Conservation (phyloP, 2,113 vertebrate species). For the Elgaria multicarinata region DNA sequence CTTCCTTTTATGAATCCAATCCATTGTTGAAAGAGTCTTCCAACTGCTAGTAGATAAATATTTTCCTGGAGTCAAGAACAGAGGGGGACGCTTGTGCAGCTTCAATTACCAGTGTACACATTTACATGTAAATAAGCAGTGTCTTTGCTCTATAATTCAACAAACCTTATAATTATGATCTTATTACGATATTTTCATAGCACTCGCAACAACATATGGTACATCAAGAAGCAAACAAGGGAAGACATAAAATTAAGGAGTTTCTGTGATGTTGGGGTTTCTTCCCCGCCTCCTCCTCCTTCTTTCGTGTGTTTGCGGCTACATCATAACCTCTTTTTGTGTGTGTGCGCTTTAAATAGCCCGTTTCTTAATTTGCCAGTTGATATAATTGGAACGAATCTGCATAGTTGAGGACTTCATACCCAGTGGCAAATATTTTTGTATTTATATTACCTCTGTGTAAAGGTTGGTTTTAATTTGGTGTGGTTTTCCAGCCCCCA, state of each 20-base stretch:
- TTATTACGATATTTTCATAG: conserved; percentile 70
- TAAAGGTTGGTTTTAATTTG: background rate
- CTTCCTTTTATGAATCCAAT: conserved; percentile 44
- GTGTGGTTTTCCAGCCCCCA: background rate
- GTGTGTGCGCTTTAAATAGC: conserved; percentile 73
- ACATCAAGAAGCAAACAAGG: conserved; percentile 68
- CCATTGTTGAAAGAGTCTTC: conserved; percentile 44
- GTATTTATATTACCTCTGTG: conserved; percentile 14
- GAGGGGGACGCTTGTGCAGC: conserved; percentile 55
- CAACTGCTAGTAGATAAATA: conserved; percentile 67
- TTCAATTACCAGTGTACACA: conserved; percentile 63
- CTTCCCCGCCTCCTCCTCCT: background rate
- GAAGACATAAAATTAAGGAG: conserved; percentile 55
- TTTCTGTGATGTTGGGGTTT: conserved; percentile 59
- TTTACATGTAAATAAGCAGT: conserved; percentile 74
- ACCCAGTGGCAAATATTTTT: conserved; percentile 41
- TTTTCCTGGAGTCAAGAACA: conserved; percentile 65
- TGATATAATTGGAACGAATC: conserved; percentile 70
- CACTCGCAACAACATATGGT: conserved; percentile 66
- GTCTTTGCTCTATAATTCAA: conserved; percentile 71
- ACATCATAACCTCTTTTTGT: conserved; percentile 50
- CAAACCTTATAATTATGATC: conserved; percentile 70
- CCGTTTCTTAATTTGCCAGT: conserved; percentile 70
- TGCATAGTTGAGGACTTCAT: conserved; percentile 55
- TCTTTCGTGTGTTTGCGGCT: conserved; percentile 53